phyloP scores from a whole-genome alignment of 2,888 invertebrate species.

The Bellardia bayeri region DNA sequence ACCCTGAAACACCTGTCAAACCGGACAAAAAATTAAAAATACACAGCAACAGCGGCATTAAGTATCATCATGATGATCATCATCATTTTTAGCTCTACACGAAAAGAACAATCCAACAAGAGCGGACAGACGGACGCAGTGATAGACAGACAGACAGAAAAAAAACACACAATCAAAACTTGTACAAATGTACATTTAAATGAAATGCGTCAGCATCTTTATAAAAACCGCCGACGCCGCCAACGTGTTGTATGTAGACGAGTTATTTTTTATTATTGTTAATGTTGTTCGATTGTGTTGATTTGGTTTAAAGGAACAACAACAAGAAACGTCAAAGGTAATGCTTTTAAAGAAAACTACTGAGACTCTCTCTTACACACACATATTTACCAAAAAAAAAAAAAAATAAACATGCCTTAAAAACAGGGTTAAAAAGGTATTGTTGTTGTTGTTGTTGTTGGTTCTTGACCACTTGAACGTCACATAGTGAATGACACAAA shows the following conservation, averaged over 20 bases:
- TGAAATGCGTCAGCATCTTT: constrained; percentile 74
- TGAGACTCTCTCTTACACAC: neutral
- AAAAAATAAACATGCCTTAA: neutral
- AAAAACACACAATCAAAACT: constrained; percentile 64
- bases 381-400: constrained; percentile 2
- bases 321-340: constrained; percentile 69
- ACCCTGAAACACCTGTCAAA: constrained; percentile 82
- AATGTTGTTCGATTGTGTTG: constrained; percentile 15
- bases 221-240: constrained; percentile 76
- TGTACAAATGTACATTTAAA: constrained; percentile 60
- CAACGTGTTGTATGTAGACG: constrained; percentile 63
- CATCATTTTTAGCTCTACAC: constrained; percentile 50
- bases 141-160: constrained; percentile 28
- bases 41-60: constrained; percentile 71
- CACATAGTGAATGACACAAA: constrained; percentile 73
- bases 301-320: constrained; percentile 58
- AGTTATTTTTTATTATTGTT: constrained; percentile 37
- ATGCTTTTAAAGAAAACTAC: constrained; percentile 62
- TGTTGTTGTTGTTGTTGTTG: constrained; percentile 13
- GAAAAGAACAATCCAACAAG: constrained; percentile 56
- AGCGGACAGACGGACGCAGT: neutral
- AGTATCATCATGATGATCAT: constrained; percentile 67
- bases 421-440: constrained; percentile 44
- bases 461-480: constrained; percentile 70
- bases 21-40: constrained; percentile 77